A percentile compares a stretch with the other conserved stretches of the same genome.
Evolutionary conservation across 2,113 vertebrate genomes (phyloP).

Genomic region (Turdus rufiventris): DNA sequence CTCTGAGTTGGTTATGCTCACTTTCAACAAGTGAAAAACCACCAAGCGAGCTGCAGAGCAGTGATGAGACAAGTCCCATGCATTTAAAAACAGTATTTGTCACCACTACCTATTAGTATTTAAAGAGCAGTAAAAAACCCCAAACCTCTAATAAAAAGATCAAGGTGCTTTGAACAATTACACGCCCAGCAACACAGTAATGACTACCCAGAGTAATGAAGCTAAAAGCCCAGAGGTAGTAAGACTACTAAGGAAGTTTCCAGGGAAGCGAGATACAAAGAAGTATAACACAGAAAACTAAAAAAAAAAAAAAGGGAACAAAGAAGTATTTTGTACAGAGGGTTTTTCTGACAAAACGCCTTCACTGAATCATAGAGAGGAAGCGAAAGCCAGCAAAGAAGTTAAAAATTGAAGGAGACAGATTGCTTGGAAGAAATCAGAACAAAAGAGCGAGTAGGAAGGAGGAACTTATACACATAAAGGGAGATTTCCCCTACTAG

Average conservation of each 20-base stretch:
- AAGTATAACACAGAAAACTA: not conserved
- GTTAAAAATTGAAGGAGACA: conserved; percentile 17
- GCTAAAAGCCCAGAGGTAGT: conserved; percentile 17
- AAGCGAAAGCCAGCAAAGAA: conserved; percentile 56
- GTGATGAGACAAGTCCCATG: not conserved
- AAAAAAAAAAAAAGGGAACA: not conserved
- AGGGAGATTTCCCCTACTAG: not conserved
- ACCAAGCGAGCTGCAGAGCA: not conserved
- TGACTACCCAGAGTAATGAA: not conserved
- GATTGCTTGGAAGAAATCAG: conserved; percentile 41
- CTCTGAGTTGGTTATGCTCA: not conserved
- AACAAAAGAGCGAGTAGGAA: conserved; percentile 49
- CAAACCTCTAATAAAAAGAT: conserved; percentile 41
- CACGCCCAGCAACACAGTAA: not conserved
- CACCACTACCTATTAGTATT: conserved; percentile 25
- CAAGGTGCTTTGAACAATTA: conserved; percentile 37
- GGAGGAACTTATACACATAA: not conserved
- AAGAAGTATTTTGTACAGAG: conserved; percentile 1
- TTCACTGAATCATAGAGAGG: conserved; percentile 8
- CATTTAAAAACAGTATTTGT: conserved; percentile 32
- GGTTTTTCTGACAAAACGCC: conserved; percentile 13
- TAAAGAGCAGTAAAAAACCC: conserved; percentile 33
- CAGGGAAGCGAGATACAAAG: conserved; percentile 36
- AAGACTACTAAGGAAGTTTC: conserved; percentile 34
- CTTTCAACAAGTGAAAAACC: conserved; percentile 28